Base-by-base conservation (phyloP, 2,888 invertebrate species). In the Chromoteleia sp. region DNA sequence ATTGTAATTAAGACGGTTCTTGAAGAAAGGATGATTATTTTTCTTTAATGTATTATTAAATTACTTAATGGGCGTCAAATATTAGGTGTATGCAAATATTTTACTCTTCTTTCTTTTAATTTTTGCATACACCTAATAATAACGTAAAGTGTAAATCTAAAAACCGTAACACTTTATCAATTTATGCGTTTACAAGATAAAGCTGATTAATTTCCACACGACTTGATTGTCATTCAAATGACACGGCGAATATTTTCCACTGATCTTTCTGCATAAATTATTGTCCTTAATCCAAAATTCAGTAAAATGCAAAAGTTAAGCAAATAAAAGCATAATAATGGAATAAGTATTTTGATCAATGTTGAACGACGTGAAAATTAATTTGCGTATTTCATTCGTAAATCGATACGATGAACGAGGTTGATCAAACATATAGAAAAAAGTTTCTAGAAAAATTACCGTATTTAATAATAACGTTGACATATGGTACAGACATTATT, bases 181-280 rank as follows among this genome's bases (percentile, higher is more conserved):
- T 61, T 61, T 17, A 12, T 30, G 17, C 45, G 45, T 61, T 61
- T 61, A 43, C 45, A 30, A 45, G 61, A 61, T 61, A 61, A 61
- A 45, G 45, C 30, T 17, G 45, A 45, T 61, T 61, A 61, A 45
- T 61, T 61, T 61, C 61, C 61, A 61, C 45, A 25, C 30, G 30
- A 45, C 45, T 43, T 43, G 61, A 39, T 58, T 58, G 58, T 43
- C 43, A 45, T 29, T 61, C 61, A 15, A 29, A 17, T 61, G 61
- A 61, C 17, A n/a, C 15, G n/a, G 12, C n/a, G 61, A 43, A 61
- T 61, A 45, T 58, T 61, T 61, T 61, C 61, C 61, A 61, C 45
- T 17, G 45, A 61, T 61, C 61, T 61, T 50, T 29, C 8, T 50
- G 43, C 43, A 43, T 17, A 17, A 3, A 17, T 43, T 17, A 43